phyloP scores from a whole-genome alignment of 2,113 vertebrate species.

The Pangasianodon hypophthalmus region DNA sequence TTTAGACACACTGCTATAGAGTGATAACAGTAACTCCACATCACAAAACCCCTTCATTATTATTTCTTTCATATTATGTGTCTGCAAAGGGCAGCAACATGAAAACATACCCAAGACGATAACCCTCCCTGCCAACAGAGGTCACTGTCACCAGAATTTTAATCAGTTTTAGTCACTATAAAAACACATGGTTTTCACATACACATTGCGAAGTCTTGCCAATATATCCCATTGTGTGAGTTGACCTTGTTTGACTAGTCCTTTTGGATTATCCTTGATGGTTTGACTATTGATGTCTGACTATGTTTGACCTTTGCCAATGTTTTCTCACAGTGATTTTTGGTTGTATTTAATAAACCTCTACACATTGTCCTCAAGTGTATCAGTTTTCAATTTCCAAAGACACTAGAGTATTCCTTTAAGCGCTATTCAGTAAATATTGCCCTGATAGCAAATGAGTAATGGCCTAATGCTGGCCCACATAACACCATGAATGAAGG shows the following conservation, averaged over 20 bases:
- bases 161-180: not conserved
- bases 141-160: not conserved
- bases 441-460: not conserved
- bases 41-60: not conserved
- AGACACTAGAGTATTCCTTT: not conserved
- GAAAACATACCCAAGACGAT: not conserved
- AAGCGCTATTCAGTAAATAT: not conserved
- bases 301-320: not conserved
- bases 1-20: not conserved
- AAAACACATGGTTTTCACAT: not conserved
- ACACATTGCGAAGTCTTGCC: not conserved
- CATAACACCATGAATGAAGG: not conserved
- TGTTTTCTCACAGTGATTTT: not conserved
- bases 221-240: not conserved
- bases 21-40: not conserved
- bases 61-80: not conserved
- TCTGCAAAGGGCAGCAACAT: too few relatives aligned
- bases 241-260: not conserved
- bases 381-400: not conserved
- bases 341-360: not conserved
- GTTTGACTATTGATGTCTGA: not conserved
- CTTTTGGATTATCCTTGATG: not conserved
- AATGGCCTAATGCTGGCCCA: not conserved
- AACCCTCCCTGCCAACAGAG: not conserved
- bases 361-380: not conserved